Evolutionary conservation across 1,140 invertebrate genomes (phyloP), one percentile per base, ranked within the genome.

Genomic region (Stenopsyche tienmushanensis): DNA sequence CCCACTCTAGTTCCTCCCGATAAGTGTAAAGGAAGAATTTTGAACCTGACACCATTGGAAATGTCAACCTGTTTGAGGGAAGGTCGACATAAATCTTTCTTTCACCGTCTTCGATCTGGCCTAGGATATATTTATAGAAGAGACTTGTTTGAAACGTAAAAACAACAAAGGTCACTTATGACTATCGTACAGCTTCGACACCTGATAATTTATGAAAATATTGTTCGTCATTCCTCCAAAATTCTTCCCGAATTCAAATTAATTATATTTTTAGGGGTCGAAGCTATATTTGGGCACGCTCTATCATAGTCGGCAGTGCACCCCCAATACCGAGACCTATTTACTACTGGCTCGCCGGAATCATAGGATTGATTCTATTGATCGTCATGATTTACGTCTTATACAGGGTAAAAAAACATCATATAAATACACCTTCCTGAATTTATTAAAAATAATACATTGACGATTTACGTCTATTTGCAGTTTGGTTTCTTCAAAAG

Each of bases 401-500:
- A 10, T 53, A 53, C 23, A 53, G 23, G 49, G 49, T 53, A 53
- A 20, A 53, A 8, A 15, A 5, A 24, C 23, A 53, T 53, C n/a
- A n/a, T n/a, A n/a, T n/a, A n/a, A n/a, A n/a, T n/a, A n/a, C n/a
- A n/a, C n/a, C n/a, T n/a, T n/a, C n/a, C n/a, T n/a, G n/a, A n/a
- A 34, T 34, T 5, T 34, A 34, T 34, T 34, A 34, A 34, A 5
- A 34, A 7, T 34, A 34, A 34, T 34, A 34, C 13, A 13, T 47
- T 47, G 17, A 47, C 17, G 17, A 47, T 18, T 53, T 53, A 9
- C 8, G 20, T 21, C 3, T 53, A 24, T 47, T 53, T 53, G 5
- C 23, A 53, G 49, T 23, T 21, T 20, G 49, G 49, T 20, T 53
- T 53, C 15, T 53, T 53, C 20, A 53, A 25, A 53, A 53, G 49